phyloP scores from a whole-genome alignment of 2,888 invertebrate species.

The Nephrotoma appendiculata region DNA sequence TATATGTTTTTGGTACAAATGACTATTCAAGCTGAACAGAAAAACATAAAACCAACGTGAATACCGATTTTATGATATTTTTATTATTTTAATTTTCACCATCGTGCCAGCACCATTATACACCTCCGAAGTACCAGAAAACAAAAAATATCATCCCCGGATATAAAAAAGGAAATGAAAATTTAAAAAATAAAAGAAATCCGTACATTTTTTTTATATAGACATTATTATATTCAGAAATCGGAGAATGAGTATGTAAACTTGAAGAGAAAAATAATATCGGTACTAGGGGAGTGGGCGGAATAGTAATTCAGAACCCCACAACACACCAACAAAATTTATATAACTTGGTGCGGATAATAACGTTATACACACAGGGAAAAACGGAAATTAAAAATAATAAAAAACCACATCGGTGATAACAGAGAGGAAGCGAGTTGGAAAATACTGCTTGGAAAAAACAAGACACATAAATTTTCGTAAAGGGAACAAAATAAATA shows the following conservation, averaged over 20 bases:
- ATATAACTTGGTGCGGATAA: background rate
- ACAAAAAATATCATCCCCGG: background rate
- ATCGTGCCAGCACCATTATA: background rate
- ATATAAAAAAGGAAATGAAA: background rate
- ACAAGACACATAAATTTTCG: background rate
- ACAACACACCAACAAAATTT: background rate
- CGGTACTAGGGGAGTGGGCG: background rate
- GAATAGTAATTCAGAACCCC: background rate
- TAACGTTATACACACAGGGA: background rate
- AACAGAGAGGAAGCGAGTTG: background rate
- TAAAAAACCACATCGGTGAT: background rate
- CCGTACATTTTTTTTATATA: background rate
- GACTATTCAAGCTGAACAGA: background rate
- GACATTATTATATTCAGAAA: background rate
- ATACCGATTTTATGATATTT: background rate
- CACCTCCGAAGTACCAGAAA: background rate
- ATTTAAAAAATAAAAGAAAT: background rate
- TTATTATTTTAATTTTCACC: background rate
- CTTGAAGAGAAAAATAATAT: background rate
- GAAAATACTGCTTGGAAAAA: background rate
- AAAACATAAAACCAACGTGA: background rate
- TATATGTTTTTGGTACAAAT: background rate
- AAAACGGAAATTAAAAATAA: background rate
- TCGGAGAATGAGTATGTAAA: background rate
- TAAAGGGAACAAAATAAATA: background rate